Conservation (phyloP, 2,797 vertebrate genomes). For the Poecilia gillii region DNA sequence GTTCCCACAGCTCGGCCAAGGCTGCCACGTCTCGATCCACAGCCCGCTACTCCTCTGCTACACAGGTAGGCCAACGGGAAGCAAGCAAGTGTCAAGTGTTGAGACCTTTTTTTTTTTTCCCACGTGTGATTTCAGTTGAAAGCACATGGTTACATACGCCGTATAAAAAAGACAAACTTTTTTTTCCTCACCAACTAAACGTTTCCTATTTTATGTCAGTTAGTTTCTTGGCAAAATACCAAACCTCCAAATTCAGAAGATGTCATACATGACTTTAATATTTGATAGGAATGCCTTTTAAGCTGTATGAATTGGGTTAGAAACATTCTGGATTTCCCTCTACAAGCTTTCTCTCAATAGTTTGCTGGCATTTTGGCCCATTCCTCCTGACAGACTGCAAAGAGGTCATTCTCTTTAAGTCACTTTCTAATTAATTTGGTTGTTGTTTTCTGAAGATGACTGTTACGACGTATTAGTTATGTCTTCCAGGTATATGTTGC, state of each 20-base stretch:
- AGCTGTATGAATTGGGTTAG: neutral
- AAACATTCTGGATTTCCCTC: neutral
- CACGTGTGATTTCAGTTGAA: neutral
- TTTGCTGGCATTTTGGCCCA: neutral
- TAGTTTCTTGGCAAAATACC: neutral
- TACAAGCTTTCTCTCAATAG: neutral
- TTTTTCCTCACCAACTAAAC: neutral
- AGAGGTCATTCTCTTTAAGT: neutral
- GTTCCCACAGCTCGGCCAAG: slow-evolving; percentile 92
- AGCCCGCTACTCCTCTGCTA: slow-evolving; percentile 95
- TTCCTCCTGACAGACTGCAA: neutral
- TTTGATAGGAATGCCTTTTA: neutral
- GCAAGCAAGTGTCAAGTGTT: neutral
- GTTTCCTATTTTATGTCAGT: neutral
- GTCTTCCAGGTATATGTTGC: neutral
- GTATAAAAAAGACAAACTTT: neutral
- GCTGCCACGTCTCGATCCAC: slow-evolving; percentile 93
- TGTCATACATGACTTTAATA: neutral
- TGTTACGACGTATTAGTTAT: neutral
- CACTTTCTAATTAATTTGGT: neutral
- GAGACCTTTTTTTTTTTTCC: neutral
- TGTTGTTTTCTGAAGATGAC: neutral
- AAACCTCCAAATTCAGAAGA: neutral
- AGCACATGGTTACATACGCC: neutral
- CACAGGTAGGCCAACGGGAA: slow-evolving; percentile 83